phyloP scores from a whole-genome alignment of 2,888 invertebrate genomes.

The Stictocephala bisonia region DNA sequence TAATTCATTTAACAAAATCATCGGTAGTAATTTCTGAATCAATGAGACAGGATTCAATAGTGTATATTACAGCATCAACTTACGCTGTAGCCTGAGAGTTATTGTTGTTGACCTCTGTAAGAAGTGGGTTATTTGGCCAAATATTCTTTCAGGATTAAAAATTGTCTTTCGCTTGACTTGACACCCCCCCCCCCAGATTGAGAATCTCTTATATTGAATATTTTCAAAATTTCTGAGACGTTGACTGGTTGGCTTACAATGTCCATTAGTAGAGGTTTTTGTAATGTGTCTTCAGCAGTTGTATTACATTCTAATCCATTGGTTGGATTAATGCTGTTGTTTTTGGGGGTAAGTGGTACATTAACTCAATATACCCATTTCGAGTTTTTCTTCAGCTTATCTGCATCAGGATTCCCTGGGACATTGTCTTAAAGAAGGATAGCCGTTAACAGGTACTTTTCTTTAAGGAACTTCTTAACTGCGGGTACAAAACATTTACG shows the following conservation, averaged over 20 bases:
- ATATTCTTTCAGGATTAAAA: not conserved
- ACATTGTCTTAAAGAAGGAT: not conserved
- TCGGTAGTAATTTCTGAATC: not conserved
- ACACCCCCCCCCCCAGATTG: not conserved
- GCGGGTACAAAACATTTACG: not conserved
- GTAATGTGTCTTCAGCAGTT: too few species aligned
- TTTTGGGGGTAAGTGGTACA: constrained; percentile 5
- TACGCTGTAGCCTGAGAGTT: not conserved
- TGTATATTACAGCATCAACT: not conserved
- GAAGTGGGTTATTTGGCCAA: constrained; percentile 11
- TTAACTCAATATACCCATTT: constrained; percentile 7
- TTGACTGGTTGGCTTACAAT: constrained; percentile 6
- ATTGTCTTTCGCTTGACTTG: not conserved
- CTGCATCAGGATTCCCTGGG: constrained; percentile 5
- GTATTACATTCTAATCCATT: not conserved
- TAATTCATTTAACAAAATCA: not conserved
- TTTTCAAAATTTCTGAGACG: not conserved
- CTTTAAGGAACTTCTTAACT: not conserved
- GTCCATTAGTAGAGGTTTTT: not conserved
- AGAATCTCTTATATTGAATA: not conserved
- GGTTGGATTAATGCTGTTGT: not conserved
- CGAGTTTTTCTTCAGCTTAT: not conserved
- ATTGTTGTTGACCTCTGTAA: not conserved
- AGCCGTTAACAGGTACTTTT: not conserved
- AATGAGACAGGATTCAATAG: not conserved